Evolutionary conservation across 2,888 invertebrate species (phyloP).

Genomic region (Schizotus pectinicornis): DNA sequence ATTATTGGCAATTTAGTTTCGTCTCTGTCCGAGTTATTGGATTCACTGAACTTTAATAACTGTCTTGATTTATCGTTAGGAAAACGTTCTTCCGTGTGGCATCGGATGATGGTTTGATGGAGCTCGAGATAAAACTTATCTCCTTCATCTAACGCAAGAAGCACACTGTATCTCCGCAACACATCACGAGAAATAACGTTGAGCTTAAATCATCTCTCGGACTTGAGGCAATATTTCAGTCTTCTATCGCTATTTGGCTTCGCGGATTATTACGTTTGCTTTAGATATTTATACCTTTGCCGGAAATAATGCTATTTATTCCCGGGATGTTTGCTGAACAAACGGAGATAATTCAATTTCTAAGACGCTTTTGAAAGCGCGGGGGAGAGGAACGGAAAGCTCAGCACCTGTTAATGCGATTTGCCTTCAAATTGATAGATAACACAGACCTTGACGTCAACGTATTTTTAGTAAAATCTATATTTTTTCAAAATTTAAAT

Average conservation of each 20-base stretch:
- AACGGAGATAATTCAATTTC: conserved; percentile 5
- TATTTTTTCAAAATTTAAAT: too few species aligned
- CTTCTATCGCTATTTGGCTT: conserved; percentile 25
- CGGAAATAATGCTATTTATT: conserved; percentile 14
- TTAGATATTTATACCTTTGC: conserved; percentile 23
- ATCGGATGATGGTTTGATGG: conserved; percentile 26
- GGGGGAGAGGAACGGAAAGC: too few species aligned
- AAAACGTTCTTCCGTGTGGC: conserved; percentile 36
- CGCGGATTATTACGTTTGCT: conserved; percentile 24
- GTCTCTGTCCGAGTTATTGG: conserved; percentile 20
- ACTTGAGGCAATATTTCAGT: conserved; percentile 21
- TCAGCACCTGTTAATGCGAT: too few species aligned
- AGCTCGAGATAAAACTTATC: conserved; percentile 30
- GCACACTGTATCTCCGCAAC: conserved; percentile 20
- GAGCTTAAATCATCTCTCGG: conserved; percentile 27
- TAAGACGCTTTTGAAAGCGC: neutral
- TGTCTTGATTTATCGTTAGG: conserved; percentile 34
- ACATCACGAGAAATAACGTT: conserved; percentile 26
- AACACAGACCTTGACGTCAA: too few species aligned
- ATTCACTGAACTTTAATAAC: conserved; percentile 35
- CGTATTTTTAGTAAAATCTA: too few species aligned
- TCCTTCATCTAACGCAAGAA: conserved; percentile 12
- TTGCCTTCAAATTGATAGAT: too few species aligned
- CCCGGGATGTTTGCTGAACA: conserved; percentile 9
- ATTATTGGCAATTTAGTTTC: conserved; percentile 28